Conservation (phyloP, 2,113 vertebrate genomes). For the Nymphicus hollandicus region DNA sequence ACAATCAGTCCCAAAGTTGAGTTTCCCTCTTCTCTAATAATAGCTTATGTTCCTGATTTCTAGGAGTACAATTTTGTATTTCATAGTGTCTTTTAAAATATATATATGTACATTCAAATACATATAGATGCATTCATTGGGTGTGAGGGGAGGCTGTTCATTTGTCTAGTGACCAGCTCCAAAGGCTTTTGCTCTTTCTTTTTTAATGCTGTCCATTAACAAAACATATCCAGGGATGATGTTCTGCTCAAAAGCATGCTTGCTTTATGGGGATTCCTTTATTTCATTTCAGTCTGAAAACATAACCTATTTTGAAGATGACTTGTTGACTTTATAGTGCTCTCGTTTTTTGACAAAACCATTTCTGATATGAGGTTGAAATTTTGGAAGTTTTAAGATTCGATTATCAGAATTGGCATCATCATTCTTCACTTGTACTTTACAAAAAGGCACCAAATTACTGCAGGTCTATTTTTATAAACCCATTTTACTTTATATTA, state of each 20-base stretch:
- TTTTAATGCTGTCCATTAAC: background rate
- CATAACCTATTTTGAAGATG: background rate
- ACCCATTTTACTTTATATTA: background rate
- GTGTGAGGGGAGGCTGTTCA: background rate
- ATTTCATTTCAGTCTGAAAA: background rate
- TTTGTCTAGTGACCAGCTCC: background rate
- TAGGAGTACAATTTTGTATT: background rate
- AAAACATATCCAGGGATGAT: background rate
- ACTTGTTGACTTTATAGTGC: background rate
- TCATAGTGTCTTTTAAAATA: background rate
- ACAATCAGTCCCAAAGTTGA: background rate
- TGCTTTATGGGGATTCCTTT: background rate
- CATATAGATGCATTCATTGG: background rate
- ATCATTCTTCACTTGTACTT: background rate
- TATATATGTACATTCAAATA: background rate
- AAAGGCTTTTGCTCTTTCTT: background rate
- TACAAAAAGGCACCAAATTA: background rate
- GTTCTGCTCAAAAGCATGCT: background rate
- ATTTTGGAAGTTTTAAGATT: background rate
- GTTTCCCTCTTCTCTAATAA: background rate
- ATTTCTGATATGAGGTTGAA: background rate
- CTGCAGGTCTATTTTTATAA: constrained; percentile 12
- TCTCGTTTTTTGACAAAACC: background rate
- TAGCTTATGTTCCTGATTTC: background rate
- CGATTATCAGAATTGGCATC: background rate